Evolutionary conservation across 2,797 vertebrate genomes (phyloP).

Genomic region (Chrosomus eos): DNA sequence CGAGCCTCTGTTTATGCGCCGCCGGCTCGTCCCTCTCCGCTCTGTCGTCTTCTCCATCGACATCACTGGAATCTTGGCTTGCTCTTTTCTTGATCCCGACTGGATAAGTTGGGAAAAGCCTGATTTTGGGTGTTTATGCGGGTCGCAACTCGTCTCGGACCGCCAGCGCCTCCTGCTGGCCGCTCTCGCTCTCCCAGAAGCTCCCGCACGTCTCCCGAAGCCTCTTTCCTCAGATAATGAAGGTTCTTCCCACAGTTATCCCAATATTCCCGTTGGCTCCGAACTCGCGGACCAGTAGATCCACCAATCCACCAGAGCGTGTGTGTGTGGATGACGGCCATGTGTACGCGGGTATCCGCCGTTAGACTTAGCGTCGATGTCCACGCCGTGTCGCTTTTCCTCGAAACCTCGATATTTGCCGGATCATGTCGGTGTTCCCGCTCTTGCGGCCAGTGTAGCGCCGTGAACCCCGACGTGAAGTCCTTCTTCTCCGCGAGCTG

Average conservation of each 20-base stretch:
- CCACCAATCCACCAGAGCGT: conserved; percentile 77
- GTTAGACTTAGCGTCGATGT: conserved; percentile 83
- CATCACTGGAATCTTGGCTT: conserved; percentile 75
- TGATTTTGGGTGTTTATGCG: conserved; percentile 82
- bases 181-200: conserved; percentile 78
- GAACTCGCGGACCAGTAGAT: conserved; percentile 80
- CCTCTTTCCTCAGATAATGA: conserved; percentile 82
- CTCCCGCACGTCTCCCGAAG: conserved; percentile 71
- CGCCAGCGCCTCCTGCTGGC: conserved; percentile 48
- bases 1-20: conserved; percentile 63
- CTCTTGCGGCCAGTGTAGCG: conserved; percentile 91
- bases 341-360: conserved; percentile 91
- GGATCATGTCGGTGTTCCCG: conserved; percentile 84
- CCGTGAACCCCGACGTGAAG: conserved; percentile 92
- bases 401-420: conserved; percentile 80
- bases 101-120: conserved; percentile 78
- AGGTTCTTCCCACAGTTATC: conserved; percentile 90
- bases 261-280: conserved; percentile 78
- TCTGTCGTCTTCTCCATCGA: conserved; percentile 66
- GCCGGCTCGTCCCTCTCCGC: conserved; percentile 71
- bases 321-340: conserved; percentile 88
- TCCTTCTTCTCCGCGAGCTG: conserved; percentile 87
- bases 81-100: conserved; percentile 81
- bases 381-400: conserved; percentile 65
- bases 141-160: conserved; percentile 75